A percentile compares a stretch with the other conserved stretches of the same genome.
Evolutionary conservation across 1,140 invertebrate genomes (phyloP).

Genomic region (Acromyrmex charruanus): DNA sequence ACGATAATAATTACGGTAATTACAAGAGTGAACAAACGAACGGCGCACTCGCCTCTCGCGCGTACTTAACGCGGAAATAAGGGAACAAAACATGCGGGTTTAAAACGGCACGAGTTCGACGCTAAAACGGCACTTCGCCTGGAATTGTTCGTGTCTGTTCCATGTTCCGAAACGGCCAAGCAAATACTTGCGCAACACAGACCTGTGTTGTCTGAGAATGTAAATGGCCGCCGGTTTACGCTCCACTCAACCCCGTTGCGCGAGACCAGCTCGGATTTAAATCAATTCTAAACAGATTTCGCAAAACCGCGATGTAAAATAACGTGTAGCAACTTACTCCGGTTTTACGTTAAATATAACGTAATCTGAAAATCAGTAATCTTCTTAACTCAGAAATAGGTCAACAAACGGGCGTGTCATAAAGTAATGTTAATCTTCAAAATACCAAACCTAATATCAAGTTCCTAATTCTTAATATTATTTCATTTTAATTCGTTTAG

Average conservation of each 20-base stretch:
- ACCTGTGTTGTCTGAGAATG: slow-evolving; percentile 71
- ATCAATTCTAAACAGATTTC: slow-evolving; percentile 67
- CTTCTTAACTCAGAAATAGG: neutral
- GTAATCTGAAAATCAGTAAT: slow-evolving; percentile 30
- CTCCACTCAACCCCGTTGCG: slow-evolving; percentile 42
- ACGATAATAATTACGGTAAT: slow-evolving; percentile 59
- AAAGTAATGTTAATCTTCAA: neutral
- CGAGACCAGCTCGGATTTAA: slow-evolving; percentile 36
- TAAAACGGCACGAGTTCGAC: slow-evolving; percentile 62
- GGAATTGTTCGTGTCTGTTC: slow-evolving; percentile 63
- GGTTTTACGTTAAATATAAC: slow-evolving; percentile 22
- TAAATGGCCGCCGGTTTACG: slow-evolving; percentile 72
- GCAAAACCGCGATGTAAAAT: slow-evolving; percentile 35
- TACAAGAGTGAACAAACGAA: slow-evolving; percentile 36
- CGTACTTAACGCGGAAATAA: slow-evolving; percentile 70
- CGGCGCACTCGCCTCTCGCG: slow-evolving; percentile 54
- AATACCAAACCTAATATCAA: neutral
- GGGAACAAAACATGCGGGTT: slow-evolving; percentile 62
- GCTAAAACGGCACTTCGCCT: slow-evolving; percentile 62
- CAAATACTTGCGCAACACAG: slow-evolving; percentile 69
- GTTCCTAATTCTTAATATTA: neutral
- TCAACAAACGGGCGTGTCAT: neutral
- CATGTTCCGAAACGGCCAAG: slow-evolving; percentile 56
- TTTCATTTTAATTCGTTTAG: slow-evolving; percentile 6
- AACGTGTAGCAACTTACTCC: neutral